These are phyloP conservation scores for Kryphioiulus occultus DNA, from an alignment of 2,888 invertebrate genomes.

Conservation along the genomic window DNA sequence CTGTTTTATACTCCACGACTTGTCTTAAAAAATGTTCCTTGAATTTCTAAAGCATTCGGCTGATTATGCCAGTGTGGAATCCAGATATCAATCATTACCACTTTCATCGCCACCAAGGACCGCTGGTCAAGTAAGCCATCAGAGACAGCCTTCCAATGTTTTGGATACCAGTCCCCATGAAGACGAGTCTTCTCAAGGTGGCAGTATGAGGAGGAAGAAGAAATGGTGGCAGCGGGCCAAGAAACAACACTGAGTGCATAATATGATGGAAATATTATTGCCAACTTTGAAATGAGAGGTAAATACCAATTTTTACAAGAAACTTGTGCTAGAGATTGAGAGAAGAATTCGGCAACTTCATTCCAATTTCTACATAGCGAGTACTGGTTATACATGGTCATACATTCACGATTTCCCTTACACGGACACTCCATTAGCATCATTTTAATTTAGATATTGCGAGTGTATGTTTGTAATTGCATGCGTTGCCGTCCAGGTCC, in stretches of 20 bases:
- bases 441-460: neutral
- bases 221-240: neutral
- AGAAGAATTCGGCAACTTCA: neutral
- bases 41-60: neutral
- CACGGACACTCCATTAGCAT: neutral
- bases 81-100: neutral
- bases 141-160: constrained; percentile 1
- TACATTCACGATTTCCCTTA: neutral
- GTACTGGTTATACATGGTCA: neutral
- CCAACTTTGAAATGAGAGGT: neutral
- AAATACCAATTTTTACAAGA: neutral
- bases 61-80: neutral
- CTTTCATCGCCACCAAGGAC: neutral
- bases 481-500: constrained; percentile 1
- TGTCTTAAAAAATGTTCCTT: neutral
- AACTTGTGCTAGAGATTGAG: neutral
- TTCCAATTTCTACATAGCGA: neutral
- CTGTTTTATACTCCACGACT: no score
- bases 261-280: neutral
- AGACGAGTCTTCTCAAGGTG: neutral
- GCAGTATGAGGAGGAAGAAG: constrained; percentile 28
- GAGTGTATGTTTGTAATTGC: neutral
- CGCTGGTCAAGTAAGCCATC: neutral
- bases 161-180: neutral
- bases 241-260: neutral